Percentiles rank a stretch among this genome's conserved stretches.
Evolutionary conservation across 2,113 vertebrate genomes (phyloP).

Genomic region (Bostrychus sinensis): DNA sequence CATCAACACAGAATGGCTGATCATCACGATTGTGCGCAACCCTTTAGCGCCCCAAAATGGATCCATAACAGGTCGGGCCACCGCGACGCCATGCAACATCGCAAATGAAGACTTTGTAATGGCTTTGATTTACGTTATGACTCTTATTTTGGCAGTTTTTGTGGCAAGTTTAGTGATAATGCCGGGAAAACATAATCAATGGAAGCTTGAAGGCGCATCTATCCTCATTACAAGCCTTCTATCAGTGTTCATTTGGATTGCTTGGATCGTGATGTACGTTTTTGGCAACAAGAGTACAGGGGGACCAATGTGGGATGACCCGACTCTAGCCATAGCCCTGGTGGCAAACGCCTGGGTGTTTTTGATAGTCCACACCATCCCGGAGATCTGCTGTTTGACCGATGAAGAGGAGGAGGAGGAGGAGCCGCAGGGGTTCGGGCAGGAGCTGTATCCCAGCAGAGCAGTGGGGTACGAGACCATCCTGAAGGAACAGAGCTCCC

Average conservation of each 20-base stretch:
- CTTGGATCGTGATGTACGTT: constrained; percentile 91
- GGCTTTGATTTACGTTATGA: constrained; percentile 94
- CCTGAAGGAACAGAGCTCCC: constrained; percentile 87
- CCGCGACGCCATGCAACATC: constrained; percentile 78
- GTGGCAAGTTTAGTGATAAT: constrained; percentile 75
- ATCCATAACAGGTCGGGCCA: fast-evolving
- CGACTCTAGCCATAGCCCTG: constrained; percentile 90
- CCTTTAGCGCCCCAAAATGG: constrained; percentile 13
- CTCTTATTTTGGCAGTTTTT: constrained; percentile 79
- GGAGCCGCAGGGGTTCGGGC: constrained; percentile 61
- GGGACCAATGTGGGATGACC: constrained; percentile 85
- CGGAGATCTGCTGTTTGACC: constrained; percentile 83
- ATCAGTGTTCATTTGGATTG: constrained; percentile 89
- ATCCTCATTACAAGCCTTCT: constrained; percentile 79
- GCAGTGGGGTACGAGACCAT: constrained; percentile 92
- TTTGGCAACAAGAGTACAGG: constrained; percentile 79
- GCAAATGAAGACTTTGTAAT: constrained; percentile 90
- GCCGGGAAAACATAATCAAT: constrained; percentile 80
- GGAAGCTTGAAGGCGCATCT: constrained; percentile 81
- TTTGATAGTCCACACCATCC: constrained; percentile 86
- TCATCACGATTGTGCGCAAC: constrained; percentile 86
- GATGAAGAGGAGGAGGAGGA: constrained; percentile 47
- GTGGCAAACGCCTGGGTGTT: constrained; percentile 87
- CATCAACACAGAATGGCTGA: constrained; percentile 94
- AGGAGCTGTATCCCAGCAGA: constrained; percentile 78